Conservation (phyloP, 2,113 vertebrate genomes). For the Lampris incognitus region DNA sequence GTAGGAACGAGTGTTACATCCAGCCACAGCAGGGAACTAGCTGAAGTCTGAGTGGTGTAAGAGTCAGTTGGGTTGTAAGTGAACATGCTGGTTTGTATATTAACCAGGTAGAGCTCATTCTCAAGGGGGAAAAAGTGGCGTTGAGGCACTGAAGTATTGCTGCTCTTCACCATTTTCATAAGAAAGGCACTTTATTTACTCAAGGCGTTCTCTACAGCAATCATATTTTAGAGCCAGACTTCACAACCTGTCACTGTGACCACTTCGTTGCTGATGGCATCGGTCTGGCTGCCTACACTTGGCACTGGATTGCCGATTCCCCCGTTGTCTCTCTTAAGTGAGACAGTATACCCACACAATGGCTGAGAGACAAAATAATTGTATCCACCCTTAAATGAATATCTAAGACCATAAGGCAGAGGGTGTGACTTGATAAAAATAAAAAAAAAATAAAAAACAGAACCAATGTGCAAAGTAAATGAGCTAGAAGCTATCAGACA, state of each 20-base stretch:
- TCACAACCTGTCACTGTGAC: background rate
- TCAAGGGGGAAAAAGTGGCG: too few species aligned
- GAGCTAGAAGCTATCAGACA: slow-evolving; percentile 37
- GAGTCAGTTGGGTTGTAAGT: too few species aligned
- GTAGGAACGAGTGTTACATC: too few species aligned
- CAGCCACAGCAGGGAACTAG: too few species aligned
- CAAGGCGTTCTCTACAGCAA: background rate
- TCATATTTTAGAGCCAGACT: background rate
- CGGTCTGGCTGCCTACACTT: slow-evolving; percentile 22
- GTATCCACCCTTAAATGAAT: slow-evolving; percentile 34
- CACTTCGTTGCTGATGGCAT: background rate
- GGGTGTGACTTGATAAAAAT: background rate
- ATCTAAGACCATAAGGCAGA: slow-evolving; percentile 25
- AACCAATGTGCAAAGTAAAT: slow-evolving; percentile 36
- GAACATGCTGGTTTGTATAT: too few species aligned
- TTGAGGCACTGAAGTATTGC: too few species aligned
- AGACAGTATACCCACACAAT: slow-evolving; percentile 46
- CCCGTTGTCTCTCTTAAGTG: slow-evolving; percentile 37
- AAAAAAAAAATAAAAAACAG: slow-evolving; percentile 43
- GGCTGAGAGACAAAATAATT: slow-evolving; percentile 42
- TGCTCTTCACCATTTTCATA: background rate
- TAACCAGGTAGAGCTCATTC: too few species aligned
- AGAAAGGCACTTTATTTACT: slow-evolving; percentile 1
- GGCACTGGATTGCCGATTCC: slow-evolving; percentile 45
- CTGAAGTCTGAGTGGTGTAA: too few species aligned